A percentile compares a stretch with the other conserved stretches of the same genome.
Conservation (phyloP, 2,888 invertebrate species). For the Agrilus biguttatus region DNA sequence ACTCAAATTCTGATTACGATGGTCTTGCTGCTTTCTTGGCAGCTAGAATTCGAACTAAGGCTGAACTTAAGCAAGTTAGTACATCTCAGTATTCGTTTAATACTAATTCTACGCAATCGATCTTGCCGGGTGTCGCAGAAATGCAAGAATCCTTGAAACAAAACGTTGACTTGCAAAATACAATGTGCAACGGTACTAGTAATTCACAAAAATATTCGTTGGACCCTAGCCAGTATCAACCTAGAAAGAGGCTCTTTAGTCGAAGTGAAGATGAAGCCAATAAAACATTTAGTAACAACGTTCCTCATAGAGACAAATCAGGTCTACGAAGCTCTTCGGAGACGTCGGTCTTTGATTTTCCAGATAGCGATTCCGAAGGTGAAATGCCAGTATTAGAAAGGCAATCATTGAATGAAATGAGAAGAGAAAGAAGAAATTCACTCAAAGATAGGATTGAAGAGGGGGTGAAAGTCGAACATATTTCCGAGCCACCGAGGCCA, state of each 20-base stretch:
- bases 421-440: constrained; percentile 39
- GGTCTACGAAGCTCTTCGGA: constrained; percentile 44
- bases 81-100: constrained; percentile 11
- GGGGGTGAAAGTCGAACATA: constrained; percentile 28
- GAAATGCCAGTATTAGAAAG: constrained; percentile 46
- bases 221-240: constrained; percentile 15
- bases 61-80: constrained; percentile 53
- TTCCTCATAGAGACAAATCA: constrained; percentile 31
- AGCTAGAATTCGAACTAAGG: constrained; percentile 72
- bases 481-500: constrained; percentile 13
- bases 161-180: neutral
- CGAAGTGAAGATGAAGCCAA: constrained; percentile 38
- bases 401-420: constrained; percentile 52
- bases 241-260: constrained; percentile 41
- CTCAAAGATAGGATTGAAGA: constrained; percentile 40
- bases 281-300: constrained; percentile 19
- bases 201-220: neutral
- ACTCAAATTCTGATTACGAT: constrained; percentile 29
- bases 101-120: constrained; percentile 1
- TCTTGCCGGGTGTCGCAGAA: neutral
- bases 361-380: constrained; percentile 47
- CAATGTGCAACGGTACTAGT: too few relatives aligned
- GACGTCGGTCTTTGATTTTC: constrained; percentile 49
- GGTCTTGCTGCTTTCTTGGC: constrained; percentile 47
- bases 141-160: neutral